Conservation (phyloP, 2,797 vertebrate genomes). For the Sebastes cheni region DNA sequence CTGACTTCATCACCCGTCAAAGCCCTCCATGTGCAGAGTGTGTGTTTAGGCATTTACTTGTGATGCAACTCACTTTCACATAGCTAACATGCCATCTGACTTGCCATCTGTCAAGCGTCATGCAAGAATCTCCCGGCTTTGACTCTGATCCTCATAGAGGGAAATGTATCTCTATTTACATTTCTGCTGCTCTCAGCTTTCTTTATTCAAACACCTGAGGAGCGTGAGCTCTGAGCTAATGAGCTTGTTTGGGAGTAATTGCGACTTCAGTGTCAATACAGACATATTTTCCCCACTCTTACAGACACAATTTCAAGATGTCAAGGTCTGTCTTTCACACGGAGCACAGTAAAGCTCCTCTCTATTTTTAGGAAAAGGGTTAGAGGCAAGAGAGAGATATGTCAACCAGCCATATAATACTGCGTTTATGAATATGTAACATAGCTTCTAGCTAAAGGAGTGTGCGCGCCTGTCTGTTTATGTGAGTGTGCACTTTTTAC, state of each 20-base stretch:
- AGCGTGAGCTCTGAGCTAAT: background rate
- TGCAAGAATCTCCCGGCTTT: background rate
- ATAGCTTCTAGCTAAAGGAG: conserved; percentile 39
- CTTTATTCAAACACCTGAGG: background rate
- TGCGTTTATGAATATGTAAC: conserved; percentile 69
- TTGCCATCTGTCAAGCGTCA: background rate
- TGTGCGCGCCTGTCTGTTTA: background rate
- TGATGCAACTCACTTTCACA: background rate
- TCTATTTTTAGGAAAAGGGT: conserved; percentile 63
- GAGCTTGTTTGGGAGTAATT: conserved; percentile 6
- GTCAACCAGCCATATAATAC: conserved; percentile 54
- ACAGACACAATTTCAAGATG: conserved; percentile 21
- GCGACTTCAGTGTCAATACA: background rate
- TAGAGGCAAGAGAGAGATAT: conserved; percentile 53
- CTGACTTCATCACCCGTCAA: background rate
- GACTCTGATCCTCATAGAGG: background rate
- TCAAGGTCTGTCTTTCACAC: conserved; percentile 42
- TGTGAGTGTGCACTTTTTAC: conserved; percentile 12
- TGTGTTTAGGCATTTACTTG: background rate
- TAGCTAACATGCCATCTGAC: background rate
- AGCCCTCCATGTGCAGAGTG: background rate
- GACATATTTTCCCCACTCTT: conserved; percentile 10
- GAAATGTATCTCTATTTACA: background rate
- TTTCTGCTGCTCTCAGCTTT: background rate
- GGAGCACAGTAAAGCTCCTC: conserved; percentile 28